Conservation (phyloP, 2,113 vertebrate species). For the Oenanthe oenanthe region DNA sequence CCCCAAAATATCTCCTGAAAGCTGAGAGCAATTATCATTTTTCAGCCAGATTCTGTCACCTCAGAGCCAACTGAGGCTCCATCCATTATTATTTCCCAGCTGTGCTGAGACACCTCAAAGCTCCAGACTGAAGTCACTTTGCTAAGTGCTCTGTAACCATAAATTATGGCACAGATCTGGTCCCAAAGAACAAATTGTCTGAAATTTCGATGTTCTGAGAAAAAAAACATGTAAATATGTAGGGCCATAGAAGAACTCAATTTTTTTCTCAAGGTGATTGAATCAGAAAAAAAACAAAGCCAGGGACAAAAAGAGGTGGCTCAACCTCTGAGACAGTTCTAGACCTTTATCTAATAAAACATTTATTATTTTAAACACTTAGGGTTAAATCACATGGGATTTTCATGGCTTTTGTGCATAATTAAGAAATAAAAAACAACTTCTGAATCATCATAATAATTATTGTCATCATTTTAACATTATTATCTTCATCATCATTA, state of each 20-base stretch:
- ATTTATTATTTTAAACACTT: not conserved
- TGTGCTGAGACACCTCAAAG: not conserved
- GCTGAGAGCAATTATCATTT: not conserved
- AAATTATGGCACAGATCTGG: not conserved
- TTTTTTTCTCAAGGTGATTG: not conserved
- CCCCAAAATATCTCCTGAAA: not conserved
- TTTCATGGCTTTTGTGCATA: not conserved
- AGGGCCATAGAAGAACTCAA: not conserved
- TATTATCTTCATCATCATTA: not conserved
- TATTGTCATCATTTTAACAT: not conserved
- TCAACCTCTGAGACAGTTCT: not conserved
- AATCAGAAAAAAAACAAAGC: not conserved
- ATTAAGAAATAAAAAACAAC: not conserved
- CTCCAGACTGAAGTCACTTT: not conserved
- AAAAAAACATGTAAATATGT: not conserved
- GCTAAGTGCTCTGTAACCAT: not conserved
- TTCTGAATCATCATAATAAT: not conserved
- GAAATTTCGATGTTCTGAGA: not conserved
- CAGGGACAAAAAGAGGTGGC: not conserved
- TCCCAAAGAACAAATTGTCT: not conserved
- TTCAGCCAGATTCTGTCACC: not conserved
- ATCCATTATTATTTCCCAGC: not conserved
- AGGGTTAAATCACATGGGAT: not conserved
- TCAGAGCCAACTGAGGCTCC: accelerated
- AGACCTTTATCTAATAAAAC: not conserved